Evolutionary conservation across 2,113 vertebrate genomes (phyloP), one percentile per base, ranked within the genome.

Genomic region (Pachypanchax playfairii): DNA sequence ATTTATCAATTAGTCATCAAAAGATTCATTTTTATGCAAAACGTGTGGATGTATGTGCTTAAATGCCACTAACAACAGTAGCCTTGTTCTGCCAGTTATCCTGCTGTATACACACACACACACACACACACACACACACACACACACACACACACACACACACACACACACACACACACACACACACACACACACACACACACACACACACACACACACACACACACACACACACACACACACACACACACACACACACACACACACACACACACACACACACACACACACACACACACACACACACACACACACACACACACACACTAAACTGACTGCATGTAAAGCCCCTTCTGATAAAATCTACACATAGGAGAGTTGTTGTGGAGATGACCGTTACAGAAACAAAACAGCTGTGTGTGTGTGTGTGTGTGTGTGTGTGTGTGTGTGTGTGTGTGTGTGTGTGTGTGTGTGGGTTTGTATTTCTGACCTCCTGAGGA

Each of bases 1-100:
- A n/a, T n/a, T n/a, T n/a, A n/a, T n/a, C n/a, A n/a, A n/a, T n/a
- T 68, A 79, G 36, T 83, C 67, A 65, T 74, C 60, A 68, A 78
- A 60, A 61, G 50, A 46, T 36, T 53, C 18, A 63, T 41, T 68
- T 44, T 20, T 35, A 35, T 79, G 43, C 65, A 38, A 44, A 44
- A 60, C 64, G 46, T 9, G 11, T 61, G 21, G 46, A 51, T 55
- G 49, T 71, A 66, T 72, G 73, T 70, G 62, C 77, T 70, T 66
- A 24, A 49, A 42, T 72, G 62, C 20, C 4, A 50, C 60, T 20
- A 69, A 71, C 58, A 74, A 67, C 60, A 6, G 58, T 31, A 51
- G 53, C 60, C 65, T 65, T 75, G 80, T 81, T 77, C 53, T n/a
- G n/a, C n/a, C n/a, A n/a, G n/a, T n/a, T n/a, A 71, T 53, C 42